A percentile compares a stretch with the other conserved stretches of the same genome.
Conservation (phyloP, 2,797 vertebrate species). For the Limnodromus scolopaceus region DNA sequence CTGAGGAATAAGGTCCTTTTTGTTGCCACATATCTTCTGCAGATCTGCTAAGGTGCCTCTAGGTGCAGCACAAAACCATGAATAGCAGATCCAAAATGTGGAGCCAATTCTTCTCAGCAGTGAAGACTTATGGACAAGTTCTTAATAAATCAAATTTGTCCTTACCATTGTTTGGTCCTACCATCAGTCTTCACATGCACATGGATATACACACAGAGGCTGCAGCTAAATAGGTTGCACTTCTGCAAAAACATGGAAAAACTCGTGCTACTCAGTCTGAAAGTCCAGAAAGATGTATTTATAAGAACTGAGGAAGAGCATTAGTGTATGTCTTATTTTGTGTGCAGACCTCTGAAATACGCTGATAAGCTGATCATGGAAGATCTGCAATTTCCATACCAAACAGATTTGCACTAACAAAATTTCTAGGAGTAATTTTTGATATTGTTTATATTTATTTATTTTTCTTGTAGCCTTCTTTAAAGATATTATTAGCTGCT, state of each 20-base stretch:
- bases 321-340: neutral
- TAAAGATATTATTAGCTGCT: slow-evolving; percentile 78
- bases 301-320: neutral
- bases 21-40: neutral
- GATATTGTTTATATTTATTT: slow-evolving; percentile 73
- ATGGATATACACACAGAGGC: rapidly evolving
- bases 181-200: neutral
- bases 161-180: neutral
- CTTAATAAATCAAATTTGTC: neutral
- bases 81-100: neutral
- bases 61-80: neutral
- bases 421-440: slow-evolving; percentile 49
- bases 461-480: slow-evolving; percentile 73
- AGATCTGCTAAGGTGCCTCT: neutral
- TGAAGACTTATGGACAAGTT: neutral
- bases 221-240: neutral
- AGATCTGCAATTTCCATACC: neutral
- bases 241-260: neutral
- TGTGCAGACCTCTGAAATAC: neutral
- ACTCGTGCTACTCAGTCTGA: rapidly evolving
- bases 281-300: neutral
- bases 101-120: neutral
- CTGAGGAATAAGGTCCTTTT: neutral
- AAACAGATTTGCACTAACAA: slow-evolving; percentile 19
- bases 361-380: neutral